Conservation (phyloP, 2,888 invertebrate species). For the Dysmachus trigonus region DNA sequence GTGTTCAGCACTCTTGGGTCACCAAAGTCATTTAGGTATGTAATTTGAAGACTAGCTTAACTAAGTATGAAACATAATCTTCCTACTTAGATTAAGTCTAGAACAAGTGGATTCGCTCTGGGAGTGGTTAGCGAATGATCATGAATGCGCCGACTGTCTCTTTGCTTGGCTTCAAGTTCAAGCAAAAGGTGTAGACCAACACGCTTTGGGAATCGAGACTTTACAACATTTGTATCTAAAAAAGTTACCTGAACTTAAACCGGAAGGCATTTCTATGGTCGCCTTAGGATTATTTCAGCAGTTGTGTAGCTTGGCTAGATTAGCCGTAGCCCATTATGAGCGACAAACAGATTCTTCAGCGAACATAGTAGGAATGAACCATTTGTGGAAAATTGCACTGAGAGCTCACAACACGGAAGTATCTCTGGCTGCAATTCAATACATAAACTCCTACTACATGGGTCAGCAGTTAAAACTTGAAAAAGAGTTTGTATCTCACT, state of each 20-base stretch:
- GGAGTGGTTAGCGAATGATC: constrained; percentile 87
- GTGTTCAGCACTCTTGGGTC: constrained; percentile 91
- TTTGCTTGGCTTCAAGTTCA: constrained; percentile 94
- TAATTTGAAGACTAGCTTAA: constrained; percentile 20
- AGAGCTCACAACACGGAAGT: constrained; percentile 92
- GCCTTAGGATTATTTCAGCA: constrained; percentile 92
- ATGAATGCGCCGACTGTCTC: constrained; percentile 88
- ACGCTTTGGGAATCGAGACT: constrained; percentile 88
- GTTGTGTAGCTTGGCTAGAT: constrained; percentile 84
- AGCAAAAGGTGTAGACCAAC: constrained; percentile 90
- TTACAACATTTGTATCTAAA: constrained; percentile 86
- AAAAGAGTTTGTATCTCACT: constrained; percentile 90
- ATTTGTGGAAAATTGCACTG: constrained; percentile 93
- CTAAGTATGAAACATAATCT: background rate
- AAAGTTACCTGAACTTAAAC: constrained; percentile 87
- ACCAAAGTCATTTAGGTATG: constrained; percentile 83
- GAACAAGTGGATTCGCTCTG: constrained; percentile 92
- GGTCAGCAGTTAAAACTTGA: constrained; percentile 90
- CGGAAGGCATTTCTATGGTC: constrained; percentile 91
- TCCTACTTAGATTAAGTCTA: constrained; percentile 71
- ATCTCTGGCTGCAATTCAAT: constrained; percentile 93
- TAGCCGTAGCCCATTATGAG: constrained; percentile 78
- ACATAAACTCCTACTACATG: constrained; percentile 93
- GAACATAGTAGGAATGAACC: constrained; percentile 88
- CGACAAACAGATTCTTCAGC: constrained; percentile 61